Base-by-base conservation (phyloP, 2,113 vertebrate genomes). In the Echinops telfairi region DNA sequence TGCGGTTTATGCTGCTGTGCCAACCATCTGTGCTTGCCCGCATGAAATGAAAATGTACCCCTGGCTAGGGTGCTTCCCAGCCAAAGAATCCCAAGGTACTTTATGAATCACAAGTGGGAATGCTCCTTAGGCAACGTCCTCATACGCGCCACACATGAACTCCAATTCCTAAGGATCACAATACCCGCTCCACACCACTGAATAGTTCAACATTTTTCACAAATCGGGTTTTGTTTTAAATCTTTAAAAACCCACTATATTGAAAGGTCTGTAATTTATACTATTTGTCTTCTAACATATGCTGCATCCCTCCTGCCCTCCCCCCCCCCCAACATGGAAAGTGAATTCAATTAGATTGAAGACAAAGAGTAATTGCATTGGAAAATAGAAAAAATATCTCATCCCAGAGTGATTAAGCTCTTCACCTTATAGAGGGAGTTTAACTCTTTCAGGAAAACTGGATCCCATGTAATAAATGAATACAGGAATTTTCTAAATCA, bases 291-390 rank as follows among this genome's bases (percentile, higher is more conserved):
- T 83, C 71, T 94, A 95, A 66, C 83, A 60, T 90, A 57, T 71
- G 86, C 95, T 62, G 64, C 76, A 76, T 89, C 53, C 86, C 47
- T 25, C 47, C 1, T 17, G 83, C 96, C 92, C 47, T 14, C 47
- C 93, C 90, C 16, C 19, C 43, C 76, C 76, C 43, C 88, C 75
- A 94, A 92, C 94, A 71, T 90, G 83, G 96, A 96, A 97, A 95
- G 94, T 94, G 94, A 97, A 96, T 96, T 95, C 92, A 97, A 96
- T 97, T 97, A 97, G 94, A 96, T 92, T 95, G 88, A 96, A 97
- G 97, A 96, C 96, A 97, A 96, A 97, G 96, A 97, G 92, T 97
- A 95, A 96, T 97, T 95, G 96, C 92, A 58, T 53, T 96, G 88
- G 86, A 97, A 96, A 96, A 94, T 53, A 95, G 96, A 92, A 96